These are phyloP conservation scores for Knipowitschia caucasica DNA, from an alignment of 2,797 vertebrate species.

Conservation along the genomic window DNA sequence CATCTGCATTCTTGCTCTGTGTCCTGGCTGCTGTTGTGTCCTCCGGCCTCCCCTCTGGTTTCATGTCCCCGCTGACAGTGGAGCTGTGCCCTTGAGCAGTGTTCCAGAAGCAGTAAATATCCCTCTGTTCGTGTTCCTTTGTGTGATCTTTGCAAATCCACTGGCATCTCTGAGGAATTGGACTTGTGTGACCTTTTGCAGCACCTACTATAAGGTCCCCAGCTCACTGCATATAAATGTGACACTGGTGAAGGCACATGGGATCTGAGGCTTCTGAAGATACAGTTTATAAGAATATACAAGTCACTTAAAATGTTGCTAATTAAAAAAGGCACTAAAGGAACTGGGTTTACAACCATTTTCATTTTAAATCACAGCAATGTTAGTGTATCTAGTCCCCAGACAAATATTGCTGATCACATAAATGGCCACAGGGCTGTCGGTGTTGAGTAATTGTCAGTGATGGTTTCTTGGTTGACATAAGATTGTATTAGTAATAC, in stretches of 20 bases:
- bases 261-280: background rate
- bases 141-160: slow-evolving; percentile 21
- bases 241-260: slow-evolving; percentile 12
- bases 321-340: too few relatives aligned
- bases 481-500: too few relatives aligned
- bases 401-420: too few relatives aligned
- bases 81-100: slow-evolving; percentile 60
- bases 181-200: slow-evolving; percentile 32
- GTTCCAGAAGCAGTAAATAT: slow-evolving; percentile 54
- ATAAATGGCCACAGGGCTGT: too few relatives aligned
- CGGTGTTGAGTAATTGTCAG: too few relatives aligned
- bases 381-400: too few relatives aligned
- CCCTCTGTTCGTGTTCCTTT: slow-evolving; percentile 10
- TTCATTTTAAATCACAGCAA: too few relatives aligned
- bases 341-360: too few relatives aligned
- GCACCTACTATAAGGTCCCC: slow-evolving; percentile 29
- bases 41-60: slow-evolving; percentile 16
- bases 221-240: slow-evolving; percentile 18
- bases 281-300: background rate
- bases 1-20: slow-evolving; percentile 12
- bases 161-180: slow-evolving; percentile 21
- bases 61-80: slow-evolving; percentile 53
- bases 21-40: slow-evolving; percentile 13
- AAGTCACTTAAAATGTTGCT: background rate
- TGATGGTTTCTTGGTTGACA: too few relatives aligned